phyloP scores from a whole-genome alignment of 1,140 invertebrate genomes.

The Chymomyza costata region DNA sequence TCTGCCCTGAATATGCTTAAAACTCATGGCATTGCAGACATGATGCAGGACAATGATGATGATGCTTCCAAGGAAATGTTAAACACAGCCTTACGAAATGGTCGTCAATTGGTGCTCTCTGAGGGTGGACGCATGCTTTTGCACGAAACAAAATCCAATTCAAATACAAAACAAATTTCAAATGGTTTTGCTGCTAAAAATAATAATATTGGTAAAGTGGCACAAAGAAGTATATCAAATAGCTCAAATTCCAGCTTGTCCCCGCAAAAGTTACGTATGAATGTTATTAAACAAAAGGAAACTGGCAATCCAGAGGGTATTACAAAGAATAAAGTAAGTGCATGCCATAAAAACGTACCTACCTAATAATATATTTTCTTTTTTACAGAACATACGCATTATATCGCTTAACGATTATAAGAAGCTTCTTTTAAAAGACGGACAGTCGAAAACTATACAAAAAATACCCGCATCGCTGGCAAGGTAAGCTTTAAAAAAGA shows the following conservation, averaged over 20 bases:
- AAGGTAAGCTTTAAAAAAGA: conserved; percentile 47
- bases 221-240: no score
- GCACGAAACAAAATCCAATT: conserved; percentile 76
- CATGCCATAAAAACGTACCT: no score
- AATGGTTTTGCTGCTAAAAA: conserved; percentile 36
- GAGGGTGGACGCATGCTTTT: conserved; percentile 86
- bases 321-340: conserved; percentile 55
- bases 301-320: conserved; percentile 24
- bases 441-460: conserved; percentile 56
- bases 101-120: conserved; percentile 86
- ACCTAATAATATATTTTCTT: background rate
- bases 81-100: conserved; percentile 86
- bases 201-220: conserved; percentile 8
- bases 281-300: conserved; percentile 54
- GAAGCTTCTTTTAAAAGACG: conserved; percentile 52
- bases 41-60: conserved; percentile 79
- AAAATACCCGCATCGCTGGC: conserved; percentile 60
- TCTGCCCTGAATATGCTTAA: conserved; percentile 81
- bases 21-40: conserved; percentile 87
- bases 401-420: conserved; percentile 71
- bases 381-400: conserved; percentile 62
- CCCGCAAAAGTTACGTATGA: conserved; percentile 59
- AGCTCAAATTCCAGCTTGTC: conserved; percentile 22
- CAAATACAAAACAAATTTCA: conserved; percentile 37
- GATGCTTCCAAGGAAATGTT: conserved; percentile 79